phyloP scores from a whole-genome alignment of 1,140 invertebrate species.

The Pantala flavescens region DNA sequence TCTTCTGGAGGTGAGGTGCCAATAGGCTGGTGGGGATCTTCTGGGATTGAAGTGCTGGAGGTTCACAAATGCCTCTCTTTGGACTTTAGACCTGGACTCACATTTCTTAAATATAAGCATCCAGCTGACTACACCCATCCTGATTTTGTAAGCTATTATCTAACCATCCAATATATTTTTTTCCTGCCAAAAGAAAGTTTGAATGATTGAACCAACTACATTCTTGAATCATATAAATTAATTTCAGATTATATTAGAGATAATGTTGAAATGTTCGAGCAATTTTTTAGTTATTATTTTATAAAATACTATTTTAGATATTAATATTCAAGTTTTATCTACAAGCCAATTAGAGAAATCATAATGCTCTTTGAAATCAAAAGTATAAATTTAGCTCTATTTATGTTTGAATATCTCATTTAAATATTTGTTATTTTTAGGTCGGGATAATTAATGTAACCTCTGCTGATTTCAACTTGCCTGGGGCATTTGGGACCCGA shows the following conservation, averaged over 20 bases:
- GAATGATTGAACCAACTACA: not conserved
- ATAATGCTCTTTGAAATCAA: no score
- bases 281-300: no score
- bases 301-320: no score
- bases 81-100: slow-evolving; percentile 76
- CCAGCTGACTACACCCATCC: slow-evolving; percentile 78
- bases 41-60: slow-evolving; percentile 66
- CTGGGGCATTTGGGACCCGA: slow-evolving; percentile 40
- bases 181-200: not conserved
- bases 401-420: no score
- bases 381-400: no score
- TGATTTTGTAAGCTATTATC: slow-evolving; percentile 49
- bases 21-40: slow-evolving; percentile 74
- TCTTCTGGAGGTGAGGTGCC: slow-evolving; percentile 52
- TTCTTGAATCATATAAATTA: not conserved
- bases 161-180: not conserved
- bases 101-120: slow-evolving; percentile 75
- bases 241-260: no score
- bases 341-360: no score
- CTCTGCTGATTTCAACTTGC: slow-evolving; percentile 61
- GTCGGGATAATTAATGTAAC: slow-evolving; percentile 71
- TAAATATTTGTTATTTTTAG: slow-evolving; percentile 24
- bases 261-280: no score
- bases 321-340: no score
- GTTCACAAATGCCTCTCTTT: slow-evolving; percentile 64